These are phyloP conservation scores for Vireo griseus DNA, from an alignment of 2,797 vertebrate species.

Conservation along the genomic window DNA sequence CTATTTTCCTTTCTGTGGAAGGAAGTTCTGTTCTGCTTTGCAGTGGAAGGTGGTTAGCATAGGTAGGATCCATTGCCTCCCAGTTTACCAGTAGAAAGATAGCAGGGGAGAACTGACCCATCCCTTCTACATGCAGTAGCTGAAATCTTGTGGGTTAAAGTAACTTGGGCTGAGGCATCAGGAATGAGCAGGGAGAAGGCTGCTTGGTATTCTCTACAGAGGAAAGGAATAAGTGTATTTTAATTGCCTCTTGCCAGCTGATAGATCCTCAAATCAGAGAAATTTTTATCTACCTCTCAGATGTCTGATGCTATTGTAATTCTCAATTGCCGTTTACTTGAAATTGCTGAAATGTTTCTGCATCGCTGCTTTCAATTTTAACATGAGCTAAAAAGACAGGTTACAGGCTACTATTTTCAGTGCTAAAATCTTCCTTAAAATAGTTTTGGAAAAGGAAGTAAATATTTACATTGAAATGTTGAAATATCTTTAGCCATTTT, in stretches of 20 bases:
- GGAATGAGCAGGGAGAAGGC: not conserved
- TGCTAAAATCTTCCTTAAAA: not conserved
- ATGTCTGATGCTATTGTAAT: not conserved
- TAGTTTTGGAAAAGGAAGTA: not conserved
- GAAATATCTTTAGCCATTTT: not conserved
- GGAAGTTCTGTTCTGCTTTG: not conserved
- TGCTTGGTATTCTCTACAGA: not conserved
- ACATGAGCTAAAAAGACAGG: not conserved
- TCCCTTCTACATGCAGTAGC: not conserved
- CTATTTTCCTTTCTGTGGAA: not conserved
- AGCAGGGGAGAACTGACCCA: not conserved
- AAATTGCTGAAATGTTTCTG: not conserved
- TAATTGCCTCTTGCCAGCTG: conserved; percentile 1
- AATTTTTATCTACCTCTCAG: not conserved
- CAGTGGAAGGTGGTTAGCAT: not conserved
- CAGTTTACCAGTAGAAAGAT: not conserved
- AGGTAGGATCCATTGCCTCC: not conserved
- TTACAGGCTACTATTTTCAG: conserved; percentile 1
- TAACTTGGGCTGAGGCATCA: not conserved
- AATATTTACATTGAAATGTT: not conserved
- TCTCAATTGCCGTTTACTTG: not conserved
- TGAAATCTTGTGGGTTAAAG: not conserved
- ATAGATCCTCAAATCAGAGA: not conserved
- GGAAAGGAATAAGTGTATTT: not conserved
- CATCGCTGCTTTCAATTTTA: not conserved